Percentiles rank a stretch among this genome's conserved stretches.
Conservation (phyloP, 2,888 invertebrate genomes). For the Platynereis dumerilii region DNA sequence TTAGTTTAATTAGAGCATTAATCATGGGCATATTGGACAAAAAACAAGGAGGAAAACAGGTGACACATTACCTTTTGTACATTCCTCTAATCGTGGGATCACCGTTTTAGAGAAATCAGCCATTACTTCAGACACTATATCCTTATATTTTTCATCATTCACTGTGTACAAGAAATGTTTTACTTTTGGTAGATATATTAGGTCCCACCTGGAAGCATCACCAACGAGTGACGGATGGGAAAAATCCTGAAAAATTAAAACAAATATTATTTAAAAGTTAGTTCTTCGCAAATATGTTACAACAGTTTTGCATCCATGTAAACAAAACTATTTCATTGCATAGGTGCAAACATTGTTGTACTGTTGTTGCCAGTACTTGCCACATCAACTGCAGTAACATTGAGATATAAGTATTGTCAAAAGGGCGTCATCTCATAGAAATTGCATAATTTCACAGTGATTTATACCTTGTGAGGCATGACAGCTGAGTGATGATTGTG, state of each 20-base stretch:
- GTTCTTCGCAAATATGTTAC: not conserved
- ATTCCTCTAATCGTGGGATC: conserved; percentile 67
- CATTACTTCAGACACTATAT: conserved; percentile 72
- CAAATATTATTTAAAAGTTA: not conserved
- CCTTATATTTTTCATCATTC: conserved; percentile 68
- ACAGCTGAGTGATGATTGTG: too few species aligned
- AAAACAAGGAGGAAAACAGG: too few species aligned
- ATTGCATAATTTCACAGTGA: too few species aligned
- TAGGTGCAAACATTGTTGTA: too few species aligned
- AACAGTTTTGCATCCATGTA: not conserved
- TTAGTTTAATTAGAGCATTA: too few species aligned
- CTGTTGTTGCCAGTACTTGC: too few species aligned
- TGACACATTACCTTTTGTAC: conserved; percentile 74
- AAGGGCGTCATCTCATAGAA: too few species aligned
- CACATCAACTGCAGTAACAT: too few species aligned
- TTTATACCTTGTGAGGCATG: too few species aligned
- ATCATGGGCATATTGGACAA: too few species aligned
- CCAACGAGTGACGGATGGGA: conserved; percentile 27
- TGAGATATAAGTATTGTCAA: too few species aligned
- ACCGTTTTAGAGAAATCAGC: conserved; percentile 73
- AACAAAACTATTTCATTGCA: not conserved
- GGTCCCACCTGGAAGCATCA: conserved; percentile 72
- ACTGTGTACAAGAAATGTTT: conserved; percentile 76
- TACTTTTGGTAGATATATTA: conserved; percentile 74
- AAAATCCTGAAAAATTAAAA: conserved; percentile 28